These are phyloP conservation scores for Nothocercus julius DNA, from an alignment of 2,113 vertebrate species.

Conservation along the genomic window DNA sequence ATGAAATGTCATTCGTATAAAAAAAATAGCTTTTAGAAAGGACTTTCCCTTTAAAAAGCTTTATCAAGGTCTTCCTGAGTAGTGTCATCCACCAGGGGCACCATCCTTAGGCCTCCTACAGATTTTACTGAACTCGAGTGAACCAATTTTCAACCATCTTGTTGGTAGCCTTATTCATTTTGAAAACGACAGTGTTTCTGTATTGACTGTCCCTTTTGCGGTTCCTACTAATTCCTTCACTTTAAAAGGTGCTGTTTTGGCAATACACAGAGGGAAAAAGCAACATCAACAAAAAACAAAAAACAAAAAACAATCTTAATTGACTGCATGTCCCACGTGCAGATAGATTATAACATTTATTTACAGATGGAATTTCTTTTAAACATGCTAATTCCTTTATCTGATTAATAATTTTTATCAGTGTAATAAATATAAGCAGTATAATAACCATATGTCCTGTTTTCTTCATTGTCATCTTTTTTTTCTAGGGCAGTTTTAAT, in stretches of 20 bases:
- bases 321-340: neutral
- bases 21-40: neutral
- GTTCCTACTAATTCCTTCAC: neutral
- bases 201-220: neutral
- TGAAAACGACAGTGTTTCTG: constrained; percentile 32
- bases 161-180: neutral
- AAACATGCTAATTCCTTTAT: constrained; percentile 22
- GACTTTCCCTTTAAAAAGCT: neutral
- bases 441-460: constrained; percentile 19
- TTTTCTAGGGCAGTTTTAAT: constrained; percentile 65
- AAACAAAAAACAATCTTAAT: neutral
- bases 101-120: neutral
- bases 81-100: neutral
- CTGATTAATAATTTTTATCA: constrained; percentile 44
- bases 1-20: neutral
- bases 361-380: neutral
- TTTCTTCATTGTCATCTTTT: neutral
- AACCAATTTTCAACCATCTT: neutral
- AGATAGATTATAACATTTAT: neutral
- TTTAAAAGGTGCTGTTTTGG: constrained; percentile 1
- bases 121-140: neutral
- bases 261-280: neutral
- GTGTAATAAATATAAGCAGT: neutral
- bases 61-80: neutral
- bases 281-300: neutral